Base-by-base conservation (phyloP, 2,888 invertebrate genomes). In the Heliconius aoede region DNA sequence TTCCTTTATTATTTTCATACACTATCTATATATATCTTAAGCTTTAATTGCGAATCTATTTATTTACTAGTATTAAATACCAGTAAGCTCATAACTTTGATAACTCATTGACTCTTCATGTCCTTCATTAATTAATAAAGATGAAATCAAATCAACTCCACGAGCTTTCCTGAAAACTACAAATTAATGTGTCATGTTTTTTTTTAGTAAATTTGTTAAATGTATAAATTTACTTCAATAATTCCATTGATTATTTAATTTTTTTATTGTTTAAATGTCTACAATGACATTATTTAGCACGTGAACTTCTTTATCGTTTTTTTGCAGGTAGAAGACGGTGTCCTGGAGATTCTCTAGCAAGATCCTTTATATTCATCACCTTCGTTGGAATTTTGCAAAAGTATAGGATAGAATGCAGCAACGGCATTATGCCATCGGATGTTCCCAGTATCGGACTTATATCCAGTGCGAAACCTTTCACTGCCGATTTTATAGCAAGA, bases 291-390 rank as follows among this genome's bases (percentile, higher is more conserved):
- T n/a, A 8, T 1, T 55, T n/a, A 55, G 3, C 55, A 55, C 55
- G 1, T 55, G 4, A 55, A 3, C n/a, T 55, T 55, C 46, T 21
- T n/a, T n/a, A 55, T n/a, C 4, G n/a, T 36, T 80, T 82, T 72
- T 85, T 94, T 91, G 76, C 89, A 96, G 96, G 96, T 78, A 95
- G 95, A 81, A 91, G 96, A 78, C 92, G 96, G 24, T 96, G 96
- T 83, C 91, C 96, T 1, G 96, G 96, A 1, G 96, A 96, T 86
- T 90, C 94, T 2, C 85, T 96, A 67, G 96, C 96, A 0, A 95
- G 95, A 83, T 94, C 95, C 0, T 95, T 95, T 81, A 89, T 95
- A 74, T 96, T 96, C 83, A 88, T 96, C 77, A 94, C 95, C 72
- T 95, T 96, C 77, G 94, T 95, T 1, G 93, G 95, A 3, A 87